Conservation (phyloP, 2,797 vertebrate genomes). For the Chromobotia macracanthus region DNA sequence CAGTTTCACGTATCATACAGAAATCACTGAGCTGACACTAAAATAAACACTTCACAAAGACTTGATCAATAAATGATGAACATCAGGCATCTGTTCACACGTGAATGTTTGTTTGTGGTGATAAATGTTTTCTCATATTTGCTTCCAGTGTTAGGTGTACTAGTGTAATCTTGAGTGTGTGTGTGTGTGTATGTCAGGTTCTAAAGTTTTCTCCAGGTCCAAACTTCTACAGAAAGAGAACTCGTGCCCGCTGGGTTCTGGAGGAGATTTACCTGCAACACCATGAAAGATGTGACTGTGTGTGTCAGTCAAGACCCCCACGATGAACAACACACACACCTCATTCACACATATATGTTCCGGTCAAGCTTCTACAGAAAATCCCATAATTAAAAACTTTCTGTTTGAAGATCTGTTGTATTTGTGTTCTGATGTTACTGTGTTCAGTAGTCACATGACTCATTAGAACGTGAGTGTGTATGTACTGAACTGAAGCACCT, state of each 20-base stretch:
- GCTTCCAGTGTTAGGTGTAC: too few species aligned
- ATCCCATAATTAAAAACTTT: too few species aligned
- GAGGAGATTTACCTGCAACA: conserved; percentile 92
- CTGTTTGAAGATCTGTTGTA: conserved; percentile 5
- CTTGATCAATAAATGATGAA: too few species aligned
- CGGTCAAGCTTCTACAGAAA: too few species aligned
- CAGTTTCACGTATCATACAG: too few species aligned
- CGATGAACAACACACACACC: conserved; percentile 78
- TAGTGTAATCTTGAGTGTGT: too few species aligned
- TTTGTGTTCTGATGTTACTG: too few species aligned
- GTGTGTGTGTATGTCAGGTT: conserved; percentile 80
- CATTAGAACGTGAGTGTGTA: background rate
- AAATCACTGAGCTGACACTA: too few species aligned
- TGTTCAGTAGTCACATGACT: background rate
- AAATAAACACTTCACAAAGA: too few species aligned
- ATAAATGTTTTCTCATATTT: too few species aligned
- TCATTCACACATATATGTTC: conserved; percentile 20
- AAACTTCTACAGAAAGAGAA: conserved; percentile 72
- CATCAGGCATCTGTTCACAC: too few species aligned
- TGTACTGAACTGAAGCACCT: background rate
- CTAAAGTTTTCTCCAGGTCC: conserved; percentile 87
- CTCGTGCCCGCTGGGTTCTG: conserved; percentile 82
- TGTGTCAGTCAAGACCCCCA: conserved; percentile 88
- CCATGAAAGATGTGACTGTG: conserved; percentile 91
- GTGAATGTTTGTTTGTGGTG: too few species aligned